Evolutionary conservation across 2,113 vertebrate species (phyloP).

Genomic region (Catharus fuscescens): DNA sequence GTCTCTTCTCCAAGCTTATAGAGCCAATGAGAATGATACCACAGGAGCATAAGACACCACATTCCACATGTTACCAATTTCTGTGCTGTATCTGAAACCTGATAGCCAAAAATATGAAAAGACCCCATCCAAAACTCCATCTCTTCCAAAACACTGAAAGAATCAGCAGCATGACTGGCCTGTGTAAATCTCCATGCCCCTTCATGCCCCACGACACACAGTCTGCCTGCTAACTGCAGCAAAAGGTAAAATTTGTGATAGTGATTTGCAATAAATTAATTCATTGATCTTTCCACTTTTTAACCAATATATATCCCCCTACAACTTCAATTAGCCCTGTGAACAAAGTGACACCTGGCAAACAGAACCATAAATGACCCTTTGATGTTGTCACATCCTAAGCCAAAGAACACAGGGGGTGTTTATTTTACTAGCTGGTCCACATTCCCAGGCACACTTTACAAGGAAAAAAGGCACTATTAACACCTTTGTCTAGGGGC

Average conservation of each 20-base stretch:
- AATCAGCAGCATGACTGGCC: not conserved
- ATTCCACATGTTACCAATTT: not conserved
- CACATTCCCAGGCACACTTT: not conserved
- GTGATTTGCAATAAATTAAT: conserved; percentile 43
- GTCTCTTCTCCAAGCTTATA: not conserved
- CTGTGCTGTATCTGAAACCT: not conserved
- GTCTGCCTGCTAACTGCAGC: not conserved
- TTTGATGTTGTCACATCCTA: conserved; percentile 44
- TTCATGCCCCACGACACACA: not conserved
- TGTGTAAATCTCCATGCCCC: not conserved
- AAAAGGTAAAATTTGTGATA: conserved; percentile 10
- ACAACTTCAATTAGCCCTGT: conserved; percentile 53
- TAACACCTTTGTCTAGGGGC: conserved; percentile 4
- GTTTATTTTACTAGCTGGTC: conserved; percentile 20
- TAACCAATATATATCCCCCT: not conserved
- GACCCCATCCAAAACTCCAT: not conserved
- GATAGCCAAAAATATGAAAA: not conserved
- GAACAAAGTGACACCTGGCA: conserved; percentile 47
- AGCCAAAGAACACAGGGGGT: not conserved
- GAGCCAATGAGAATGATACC: not conserved
- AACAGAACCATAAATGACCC: conserved; percentile 21
- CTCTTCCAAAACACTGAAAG: not conserved
- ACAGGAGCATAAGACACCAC: not conserved
- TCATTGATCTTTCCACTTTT: conserved; percentile 22
- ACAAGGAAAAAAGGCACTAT: conserved; percentile 24